phyloP scores from a whole-genome alignment of 2,888 invertebrate species.

The Tenodera sinensis region DNA sequence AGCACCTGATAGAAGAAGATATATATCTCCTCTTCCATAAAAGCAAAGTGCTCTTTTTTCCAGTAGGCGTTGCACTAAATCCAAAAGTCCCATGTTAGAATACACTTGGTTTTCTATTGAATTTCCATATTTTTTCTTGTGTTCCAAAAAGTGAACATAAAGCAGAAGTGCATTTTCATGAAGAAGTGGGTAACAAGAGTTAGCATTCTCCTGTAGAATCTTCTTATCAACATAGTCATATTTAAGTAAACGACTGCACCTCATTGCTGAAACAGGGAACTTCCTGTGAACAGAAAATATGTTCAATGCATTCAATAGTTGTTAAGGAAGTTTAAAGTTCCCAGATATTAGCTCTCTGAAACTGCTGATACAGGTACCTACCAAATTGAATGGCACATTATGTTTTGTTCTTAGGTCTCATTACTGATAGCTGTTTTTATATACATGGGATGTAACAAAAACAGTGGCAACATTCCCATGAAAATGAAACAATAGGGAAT shows the following conservation, averaged over 20 bases:
- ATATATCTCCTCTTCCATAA: slow-evolving; percentile 49
- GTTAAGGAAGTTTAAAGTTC: too few relatives aligned
- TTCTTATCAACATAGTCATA: slow-evolving; percentile 38
- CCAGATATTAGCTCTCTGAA: too few relatives aligned
- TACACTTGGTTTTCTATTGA: slow-evolving; percentile 54
- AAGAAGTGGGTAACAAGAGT: slow-evolving; percentile 62
- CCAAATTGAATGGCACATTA: too few relatives aligned
- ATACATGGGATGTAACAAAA: too few relatives aligned
- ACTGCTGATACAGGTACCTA: too few relatives aligned
- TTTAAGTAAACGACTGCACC: slow-evolving; percentile 38
- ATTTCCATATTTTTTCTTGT: slow-evolving; percentile 46
- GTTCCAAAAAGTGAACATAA: slow-evolving; percentile 59
- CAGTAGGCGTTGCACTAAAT: slow-evolving; percentile 56
- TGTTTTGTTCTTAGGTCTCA: too few relatives aligned
- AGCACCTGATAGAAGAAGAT: slow-evolving; percentile 49
- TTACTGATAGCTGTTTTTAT: too few relatives aligned
- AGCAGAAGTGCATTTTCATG: slow-evolving; percentile 62
- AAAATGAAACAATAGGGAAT: too few relatives aligned
- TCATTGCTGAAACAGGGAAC: slow-evolving; percentile 44
- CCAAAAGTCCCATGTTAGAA: slow-evolving; percentile 54
- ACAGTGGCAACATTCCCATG: too few relatives aligned
- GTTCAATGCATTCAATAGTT: too few relatives aligned
- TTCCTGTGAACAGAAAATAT: slow-evolving; percentile 25
- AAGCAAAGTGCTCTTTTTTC: slow-evolving; percentile 55
- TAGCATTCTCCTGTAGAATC: slow-evolving; percentile 37